Percentiles rank a stretch among this genome's conserved stretches.
These are phyloP conservation scores for Prinia subflava DNA, from an alignment of 2,113 vertebrate species.

Conservation along the genomic window DNA sequence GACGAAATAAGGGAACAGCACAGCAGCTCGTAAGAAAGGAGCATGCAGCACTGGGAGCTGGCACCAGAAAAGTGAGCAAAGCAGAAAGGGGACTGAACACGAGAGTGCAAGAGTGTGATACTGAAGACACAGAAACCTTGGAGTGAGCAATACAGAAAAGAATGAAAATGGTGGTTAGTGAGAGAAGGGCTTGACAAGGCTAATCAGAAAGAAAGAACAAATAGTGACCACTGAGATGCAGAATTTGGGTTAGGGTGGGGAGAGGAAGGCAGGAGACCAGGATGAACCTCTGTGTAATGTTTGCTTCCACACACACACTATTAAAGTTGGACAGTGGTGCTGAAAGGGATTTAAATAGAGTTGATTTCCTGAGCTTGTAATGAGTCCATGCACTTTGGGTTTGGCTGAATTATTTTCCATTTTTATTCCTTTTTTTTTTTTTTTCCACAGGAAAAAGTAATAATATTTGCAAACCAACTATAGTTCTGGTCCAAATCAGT, in stretches of 20 bases:
- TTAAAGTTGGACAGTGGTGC: conserved; percentile 35
- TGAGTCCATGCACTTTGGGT: conserved; percentile 47
- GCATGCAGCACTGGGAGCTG: not conserved
- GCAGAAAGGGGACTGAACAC: not conserved
- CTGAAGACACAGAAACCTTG: not conserved
- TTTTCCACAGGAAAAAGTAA: conserved; percentile 42
- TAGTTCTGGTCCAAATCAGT: conserved; percentile 33
- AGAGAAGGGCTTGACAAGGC: not conserved
- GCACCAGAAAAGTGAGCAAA: not conserved
- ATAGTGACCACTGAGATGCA: not conserved
- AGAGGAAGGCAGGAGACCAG: not conserved
- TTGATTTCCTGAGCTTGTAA: conserved; percentile 57
- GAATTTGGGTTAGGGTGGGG: not conserved
- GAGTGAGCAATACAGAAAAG: not conserved
- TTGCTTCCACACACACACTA: not conserved
- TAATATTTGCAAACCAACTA: conserved; percentile 24
- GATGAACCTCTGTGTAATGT: not conserved
- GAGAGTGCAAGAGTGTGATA: accelerated
- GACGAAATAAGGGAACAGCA: not conserved
- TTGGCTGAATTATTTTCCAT: conserved; percentile 46
- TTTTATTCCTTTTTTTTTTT: conserved; percentile 2
- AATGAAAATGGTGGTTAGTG: not conserved
- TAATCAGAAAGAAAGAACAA: not conserved
- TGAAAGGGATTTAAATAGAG: conserved; percentile 51
- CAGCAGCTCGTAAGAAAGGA: not conserved